Evolutionary conservation across 1,140 invertebrate species (phyloP), one percentile per base, ranked within the genome.

Genomic region (Ephestia elutella): DNA sequence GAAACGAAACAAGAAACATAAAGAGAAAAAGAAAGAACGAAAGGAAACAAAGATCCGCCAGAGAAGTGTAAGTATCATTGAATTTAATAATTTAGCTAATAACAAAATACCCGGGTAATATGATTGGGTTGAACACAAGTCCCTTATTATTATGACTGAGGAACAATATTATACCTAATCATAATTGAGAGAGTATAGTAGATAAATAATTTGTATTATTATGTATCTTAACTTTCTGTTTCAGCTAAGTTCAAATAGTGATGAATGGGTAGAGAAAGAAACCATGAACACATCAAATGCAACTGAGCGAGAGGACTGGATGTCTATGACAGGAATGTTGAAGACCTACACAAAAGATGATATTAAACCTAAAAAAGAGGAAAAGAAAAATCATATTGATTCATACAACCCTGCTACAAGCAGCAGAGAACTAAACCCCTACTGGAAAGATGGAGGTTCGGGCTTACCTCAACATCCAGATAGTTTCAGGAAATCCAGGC

Each of bases 361-460:
- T 50, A 74, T 78, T 57, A 90, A 79, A 67, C 81, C 75, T 51
- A 84, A 88, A 54, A 70, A 76, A 49, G 89, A 87, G 62, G 71
- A 78, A 68, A 71, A 90, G 32, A 90, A 92, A 68, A 86, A 89
- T 68, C 80, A 90, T 63, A 90, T 90, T 54, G 90, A 91, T 63
- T 88, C 90, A 13, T 92, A 93, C 69, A 90, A 96, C 91, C 93
- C 94, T 38, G 92, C 93, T 2, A 93, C 93, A 63, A 93, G 93
- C 75, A 80, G 75, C 2, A 90, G 92, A 72, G 97, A 98, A 89
- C 86, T 97, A 50, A 99, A 99, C 91, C 96, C 96, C 0, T 96
- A 97, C 81, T 98, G 96, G 96, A 96, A 96, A 90, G 90, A 94
- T 87, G 95, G 95, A 59, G 96, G 96, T 10, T 92, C 90, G 50